A percentile compares a stretch with the other conserved stretches of the same genome.
These are phyloP conservation scores for Momotus momota DNA, from an alignment of 2,797 vertebrate species.

Conservation along the genomic window DNA sequence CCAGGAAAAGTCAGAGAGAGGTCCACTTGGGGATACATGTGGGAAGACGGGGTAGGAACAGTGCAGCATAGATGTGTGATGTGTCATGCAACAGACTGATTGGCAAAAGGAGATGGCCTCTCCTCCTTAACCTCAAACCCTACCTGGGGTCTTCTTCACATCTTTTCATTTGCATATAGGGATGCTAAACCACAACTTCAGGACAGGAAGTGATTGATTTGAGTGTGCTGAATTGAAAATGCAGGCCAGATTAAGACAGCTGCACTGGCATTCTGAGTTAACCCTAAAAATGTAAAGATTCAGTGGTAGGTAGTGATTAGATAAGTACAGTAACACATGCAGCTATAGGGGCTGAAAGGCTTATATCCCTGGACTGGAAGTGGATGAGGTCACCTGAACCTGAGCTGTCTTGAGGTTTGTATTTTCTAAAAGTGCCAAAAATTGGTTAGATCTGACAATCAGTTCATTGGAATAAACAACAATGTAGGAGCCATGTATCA, in stretches of 20 bases:
- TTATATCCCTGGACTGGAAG: neutral
- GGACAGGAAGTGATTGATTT: neutral
- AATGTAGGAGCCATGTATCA: neutral
- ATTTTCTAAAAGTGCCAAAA: neutral
- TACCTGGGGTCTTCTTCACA: neutral
- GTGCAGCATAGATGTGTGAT: neutral
- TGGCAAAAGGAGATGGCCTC: neutral
- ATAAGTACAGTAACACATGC: neutral
- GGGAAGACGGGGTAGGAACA: neutral
- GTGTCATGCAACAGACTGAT: neutral
- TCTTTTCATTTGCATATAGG: neutral
- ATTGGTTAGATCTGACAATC: neutral
- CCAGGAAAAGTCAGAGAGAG: neutral
- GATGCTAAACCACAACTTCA: neutral
- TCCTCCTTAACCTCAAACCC: neutral
- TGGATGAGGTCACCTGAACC: neutral
- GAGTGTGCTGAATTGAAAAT: neutral
- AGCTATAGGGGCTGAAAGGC: neutral
- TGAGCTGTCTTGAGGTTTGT: neutral
- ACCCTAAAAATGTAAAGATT: neutral
- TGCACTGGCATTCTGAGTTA: neutral
- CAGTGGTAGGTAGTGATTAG: neutral
- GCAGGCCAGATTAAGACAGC: neutral
- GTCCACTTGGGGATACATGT: rapidly evolving
- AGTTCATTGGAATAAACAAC: neutral